Conservation (phyloP, 2,113 vertebrate genomes). For the Pseudopodoces humilis region DNA sequence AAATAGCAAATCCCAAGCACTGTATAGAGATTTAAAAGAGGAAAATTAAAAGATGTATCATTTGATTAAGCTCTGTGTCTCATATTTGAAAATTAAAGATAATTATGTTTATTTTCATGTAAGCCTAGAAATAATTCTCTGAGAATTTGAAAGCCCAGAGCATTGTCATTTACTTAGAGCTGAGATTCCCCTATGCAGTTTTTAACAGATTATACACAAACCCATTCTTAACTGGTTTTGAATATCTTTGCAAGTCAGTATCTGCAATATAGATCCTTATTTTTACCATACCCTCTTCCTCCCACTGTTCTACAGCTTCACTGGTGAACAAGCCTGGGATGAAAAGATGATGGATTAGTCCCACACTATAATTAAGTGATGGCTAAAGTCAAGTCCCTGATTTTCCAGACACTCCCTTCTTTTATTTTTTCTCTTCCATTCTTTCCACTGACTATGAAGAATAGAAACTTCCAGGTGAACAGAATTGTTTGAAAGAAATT, state of each 20-base stretch:
- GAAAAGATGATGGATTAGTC: background rate
- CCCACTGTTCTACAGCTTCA: background rate
- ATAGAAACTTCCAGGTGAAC: background rate
- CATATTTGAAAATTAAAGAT: conserved; percentile 24
- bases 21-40: background rate
- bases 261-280: background rate
- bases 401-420: background rate
- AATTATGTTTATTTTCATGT: conserved; percentile 13
- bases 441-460: background rate
- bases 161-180: background rate
- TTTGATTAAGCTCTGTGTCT: conserved; percentile 36
- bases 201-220: background rate
- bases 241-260: background rate
- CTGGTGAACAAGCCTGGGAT: background rate
- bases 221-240: background rate
- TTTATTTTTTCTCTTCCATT: background rate
- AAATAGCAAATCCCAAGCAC: background rate
- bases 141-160: background rate
- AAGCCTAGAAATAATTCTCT: background rate
- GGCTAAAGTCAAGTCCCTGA: background rate
- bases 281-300: background rate
- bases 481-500: background rate
- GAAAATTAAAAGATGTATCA: conserved; percentile 14
- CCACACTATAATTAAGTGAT: background rate
- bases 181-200: background rate